phyloP scores from a whole-genome alignment of 2,113 vertebrate genomes.

The Xiphophorus couchianus region DNA sequence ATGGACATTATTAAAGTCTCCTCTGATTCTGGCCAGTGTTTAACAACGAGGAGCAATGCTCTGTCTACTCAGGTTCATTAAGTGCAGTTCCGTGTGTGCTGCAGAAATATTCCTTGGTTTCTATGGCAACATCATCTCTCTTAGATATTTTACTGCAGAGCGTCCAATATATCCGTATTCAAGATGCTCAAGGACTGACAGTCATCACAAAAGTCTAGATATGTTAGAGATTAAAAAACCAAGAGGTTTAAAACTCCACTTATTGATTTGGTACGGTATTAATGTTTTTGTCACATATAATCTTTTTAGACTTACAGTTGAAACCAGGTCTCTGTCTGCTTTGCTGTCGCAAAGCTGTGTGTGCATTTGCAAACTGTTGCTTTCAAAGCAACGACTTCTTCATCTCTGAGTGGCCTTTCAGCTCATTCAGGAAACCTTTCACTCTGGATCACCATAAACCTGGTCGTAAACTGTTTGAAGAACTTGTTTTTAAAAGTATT shows the following conservation, averaged over 20 bases:
- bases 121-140: conserved; percentile 52
- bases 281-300: background rate
- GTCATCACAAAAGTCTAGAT: conserved; percentile 22
- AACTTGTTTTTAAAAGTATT: too few species aligned
- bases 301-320: background rate
- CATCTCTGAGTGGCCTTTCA: too few species aligned
- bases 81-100: conserved; percentile 1
- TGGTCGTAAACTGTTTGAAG: too few species aligned
- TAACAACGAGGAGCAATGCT: conserved; percentile 17
- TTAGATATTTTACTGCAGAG: conserved; percentile 34
- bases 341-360: background rate
- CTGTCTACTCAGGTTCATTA: conserved; percentile 39
- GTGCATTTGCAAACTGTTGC: too few species aligned
- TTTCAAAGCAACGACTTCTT: too few species aligned
- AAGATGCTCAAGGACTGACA: conserved; percentile 41
- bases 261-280: background rate
- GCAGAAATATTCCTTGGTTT: conserved; percentile 42
- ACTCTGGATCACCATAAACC: too few species aligned
- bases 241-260: too few species aligned
- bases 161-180: conserved; percentile 27
- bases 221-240: background rate
- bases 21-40: background rate
- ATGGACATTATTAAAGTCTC: conserved; percentile 20
- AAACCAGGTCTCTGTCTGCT: background rate
- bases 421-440: too few species aligned